Percentiles rank a stretch among this genome's conserved stretches.
These are phyloP conservation scores for Macropis europaea DNA, from an alignment of 2,888 invertebrate genomes.

Conservation along the genomic window DNA sequence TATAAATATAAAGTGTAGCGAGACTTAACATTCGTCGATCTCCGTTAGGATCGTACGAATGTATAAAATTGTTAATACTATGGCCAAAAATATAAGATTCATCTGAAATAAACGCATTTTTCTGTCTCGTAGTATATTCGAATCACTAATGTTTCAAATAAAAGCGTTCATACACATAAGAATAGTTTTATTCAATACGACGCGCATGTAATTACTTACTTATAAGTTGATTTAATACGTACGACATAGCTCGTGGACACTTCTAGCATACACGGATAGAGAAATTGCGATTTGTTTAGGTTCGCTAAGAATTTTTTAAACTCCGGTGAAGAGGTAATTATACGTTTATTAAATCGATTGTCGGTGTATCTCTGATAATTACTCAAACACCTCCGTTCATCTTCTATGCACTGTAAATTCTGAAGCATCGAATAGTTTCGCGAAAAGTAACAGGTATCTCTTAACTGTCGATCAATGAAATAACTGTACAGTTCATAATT, in stretches of 20 bases:
- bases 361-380: not conserved
- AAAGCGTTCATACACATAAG: constrained; percentile 7
- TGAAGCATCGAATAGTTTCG: not conserved
- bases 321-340: constrained; percentile 66
- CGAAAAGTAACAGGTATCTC: not conserved
- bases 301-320: constrained; percentile 61
- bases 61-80: constrained; percentile 6
- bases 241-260: constrained; percentile 17
- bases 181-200: constrained; percentile 17
- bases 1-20: not conserved
- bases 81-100: constrained; percentile 6
- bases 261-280: constrained; percentile 11
- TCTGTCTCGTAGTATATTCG: not conserved
- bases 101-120: not conserved
- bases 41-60: not conserved
- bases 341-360: not conserved
- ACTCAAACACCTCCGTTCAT: not conserved
- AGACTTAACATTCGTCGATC: constrained; percentile 1
- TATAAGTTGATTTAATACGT: constrained; percentile 17
- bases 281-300: constrained; percentile 15
- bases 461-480: constrained; percentile 6
- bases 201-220: not conserved
- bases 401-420: not conserved
- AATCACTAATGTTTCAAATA: constrained; percentile 2
- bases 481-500: constrained; percentile 4